A percentile compares a stretch with the other conserved stretches of the same genome.
Evolutionary conservation across 1,140 invertebrate genomes (phyloP).

Genomic region (Tribolium castaneum): DNA sequence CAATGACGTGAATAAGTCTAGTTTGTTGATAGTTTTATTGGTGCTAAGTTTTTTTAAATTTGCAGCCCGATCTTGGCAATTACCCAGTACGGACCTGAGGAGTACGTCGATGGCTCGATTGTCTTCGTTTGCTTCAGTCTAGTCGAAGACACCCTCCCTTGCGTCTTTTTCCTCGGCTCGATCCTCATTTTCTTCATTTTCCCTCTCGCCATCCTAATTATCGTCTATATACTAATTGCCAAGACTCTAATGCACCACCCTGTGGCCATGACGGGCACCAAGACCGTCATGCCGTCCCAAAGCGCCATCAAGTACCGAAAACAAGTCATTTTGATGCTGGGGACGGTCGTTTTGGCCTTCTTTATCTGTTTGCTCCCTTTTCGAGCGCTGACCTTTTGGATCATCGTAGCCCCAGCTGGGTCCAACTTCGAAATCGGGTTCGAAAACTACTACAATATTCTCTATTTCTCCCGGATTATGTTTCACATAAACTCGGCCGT

Average conservation of each 20-base stretch:
- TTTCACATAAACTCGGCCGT: conserved; percentile 90
- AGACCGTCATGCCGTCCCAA: conserved; percentile 64
- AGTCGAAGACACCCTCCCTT: conserved; percentile 78
- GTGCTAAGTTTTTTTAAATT: conserved; percentile 49
- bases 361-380: conserved; percentile 92
- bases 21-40: neutral
- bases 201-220: conserved; percentile 82
- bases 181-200: conserved; percentile 86
- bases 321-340: conserved; percentile 89
- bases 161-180: conserved; percentile 82
- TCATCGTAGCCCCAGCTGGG: conserved; percentile 78
- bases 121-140: conserved; percentile 81
- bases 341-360: conserved; percentile 90
- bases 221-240: conserved; percentile 86
- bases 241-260: conserved; percentile 84
- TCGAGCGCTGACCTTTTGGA: conserved; percentile 85
- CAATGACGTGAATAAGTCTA: neutral
- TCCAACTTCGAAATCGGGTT: conserved; percentile 73
- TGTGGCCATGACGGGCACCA: conserved; percentile 69
- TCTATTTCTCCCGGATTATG: conserved; percentile 89
- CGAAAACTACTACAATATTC: conserved; percentile 84
- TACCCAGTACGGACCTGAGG: conserved; percentile 75
- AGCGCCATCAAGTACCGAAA: conserved; percentile 73
- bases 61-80: conserved; percentile 84
- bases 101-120: conserved; percentile 76